Base-by-base conservation (phyloP, 1,140 invertebrate genomes). In the Charaxes varanes region DNA sequence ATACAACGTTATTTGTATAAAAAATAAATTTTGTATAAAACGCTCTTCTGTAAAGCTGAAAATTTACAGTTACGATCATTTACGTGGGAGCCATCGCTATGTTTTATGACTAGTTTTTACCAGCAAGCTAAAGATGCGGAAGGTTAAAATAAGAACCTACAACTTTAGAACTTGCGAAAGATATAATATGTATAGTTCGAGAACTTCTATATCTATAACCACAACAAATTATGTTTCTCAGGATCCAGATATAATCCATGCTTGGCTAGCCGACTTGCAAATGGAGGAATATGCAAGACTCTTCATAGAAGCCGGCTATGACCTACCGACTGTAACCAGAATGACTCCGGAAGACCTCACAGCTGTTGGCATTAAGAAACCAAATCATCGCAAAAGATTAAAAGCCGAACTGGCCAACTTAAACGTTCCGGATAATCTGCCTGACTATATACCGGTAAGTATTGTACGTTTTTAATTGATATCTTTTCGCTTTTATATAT, bases 301-400 rank as follows among this genome's bases (percentile, higher is more conserved):
- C 12, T 99, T 99, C 82, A 89, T 96, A 28, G 90, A 93, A 11
- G 96, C 97, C 22, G 98, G 97, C 18, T 99, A 99, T 77, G 98
- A 99, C 86, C 91, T 99, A 86, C 92, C 95, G 11, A 99, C 97
- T 0, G 97, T 99, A 60, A 95, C 95, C 13, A 87, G 96, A 43
- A 99, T 99, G 96, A 99, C 98, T 10, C 97, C 98, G 0, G 97
- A 99, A 85, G 96, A 93, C 85, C 86, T 93, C 53, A 93, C 92
- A 4, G 92, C 91, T 23, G 91, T 93, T 60, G 92, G 92, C 59
- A 98, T 99, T 55, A 99, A 97, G 63, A 98, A 99, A 85, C 98
- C 98, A 17, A 94, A 96, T 76, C 97, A 99, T 83, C 88, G 98
- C 44, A 98, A 99, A 68, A 89, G 93, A 57, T 88, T 99, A 51